Conservation (phyloP, 2,888 invertebrate species). For the Tetramorium bicarinatum region DNA sequence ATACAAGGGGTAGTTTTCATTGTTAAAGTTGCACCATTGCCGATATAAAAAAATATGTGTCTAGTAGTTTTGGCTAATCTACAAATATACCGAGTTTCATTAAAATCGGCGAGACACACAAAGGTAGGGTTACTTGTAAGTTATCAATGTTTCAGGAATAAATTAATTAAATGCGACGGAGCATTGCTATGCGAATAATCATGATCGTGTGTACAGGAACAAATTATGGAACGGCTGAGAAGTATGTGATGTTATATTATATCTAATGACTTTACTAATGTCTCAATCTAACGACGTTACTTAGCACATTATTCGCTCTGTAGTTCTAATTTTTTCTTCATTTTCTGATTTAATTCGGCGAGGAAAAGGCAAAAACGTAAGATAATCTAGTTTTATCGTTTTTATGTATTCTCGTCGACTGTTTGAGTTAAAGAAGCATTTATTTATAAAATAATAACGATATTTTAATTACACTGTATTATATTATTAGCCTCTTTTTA, state of each 20-base stretch:
- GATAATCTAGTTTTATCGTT: not conserved
- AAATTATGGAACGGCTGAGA: constrained; percentile 2
- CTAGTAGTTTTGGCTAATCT: too few species aligned
- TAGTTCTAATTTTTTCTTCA: not conserved
- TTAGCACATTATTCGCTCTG: not conserved
- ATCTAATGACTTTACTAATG: not conserved
- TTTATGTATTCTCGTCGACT: not conserved
- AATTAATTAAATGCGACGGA: constrained; percentile 27
- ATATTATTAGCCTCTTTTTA: not conserved
- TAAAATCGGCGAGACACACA: too few species aligned
- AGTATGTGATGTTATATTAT: not conserved
- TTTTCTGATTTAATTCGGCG: not conserved
- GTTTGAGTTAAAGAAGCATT: not conserved
- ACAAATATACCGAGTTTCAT: too few species aligned
- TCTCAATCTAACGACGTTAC: not conserved
- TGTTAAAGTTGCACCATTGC: too few species aligned
- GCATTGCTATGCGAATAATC: constrained; percentile 41
- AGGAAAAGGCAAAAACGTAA: not conserved
- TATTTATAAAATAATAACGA: not conserved
- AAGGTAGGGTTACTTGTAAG: not conserved
- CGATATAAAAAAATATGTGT: too few species aligned
- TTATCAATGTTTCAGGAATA: constrained; percentile 10
- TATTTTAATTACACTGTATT: not conserved
- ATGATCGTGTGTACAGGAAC: constrained; percentile 6
- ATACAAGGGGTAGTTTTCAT: too few species aligned